Conservation (phyloP, 2,113 vertebrate genomes). For the Leiothrix lutea region DNA sequence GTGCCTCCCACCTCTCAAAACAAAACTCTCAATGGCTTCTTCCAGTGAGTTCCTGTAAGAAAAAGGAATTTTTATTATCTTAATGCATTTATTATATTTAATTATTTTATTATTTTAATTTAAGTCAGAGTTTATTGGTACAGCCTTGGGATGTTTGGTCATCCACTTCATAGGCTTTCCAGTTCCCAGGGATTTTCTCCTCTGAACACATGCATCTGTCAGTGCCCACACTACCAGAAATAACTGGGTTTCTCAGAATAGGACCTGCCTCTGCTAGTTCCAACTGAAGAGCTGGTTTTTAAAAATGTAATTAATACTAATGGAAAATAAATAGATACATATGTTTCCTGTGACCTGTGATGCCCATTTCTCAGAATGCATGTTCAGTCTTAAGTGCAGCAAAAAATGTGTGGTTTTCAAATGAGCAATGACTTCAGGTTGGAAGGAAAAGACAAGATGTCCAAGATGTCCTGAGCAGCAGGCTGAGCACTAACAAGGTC, state of each 20-base stretch:
- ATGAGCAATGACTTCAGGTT: background rate
- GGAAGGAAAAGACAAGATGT: background rate
- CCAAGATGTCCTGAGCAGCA: background rate
- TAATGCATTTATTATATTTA: background rate
- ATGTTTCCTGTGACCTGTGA: background rate
- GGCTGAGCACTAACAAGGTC: background rate
- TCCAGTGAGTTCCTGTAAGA: background rate
- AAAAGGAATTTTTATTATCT: background rate
- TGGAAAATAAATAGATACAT: slow-evolving; percentile 5
- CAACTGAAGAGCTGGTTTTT: background rate
- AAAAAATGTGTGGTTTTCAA: slow-evolving; percentile 5
- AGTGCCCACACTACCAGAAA: background rate
- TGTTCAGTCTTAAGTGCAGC: background rate
- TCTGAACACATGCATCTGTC: background rate
- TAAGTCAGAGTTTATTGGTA: background rate
- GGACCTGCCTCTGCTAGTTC: background rate
- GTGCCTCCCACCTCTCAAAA: background rate
- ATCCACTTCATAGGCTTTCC: background rate
- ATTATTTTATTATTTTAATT: background rate
- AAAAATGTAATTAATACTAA: background rate
- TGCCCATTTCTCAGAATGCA: background rate
- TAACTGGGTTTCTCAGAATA: background rate
- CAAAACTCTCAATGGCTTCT: background rate
- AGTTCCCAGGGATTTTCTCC: background rate
- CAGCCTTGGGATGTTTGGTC: background rate